A percentile compares a stretch with the other conserved stretches of the same genome.
These are phyloP conservation scores for Temnothorax longispinosus DNA, from an alignment of 1,140 invertebrate species.

Conservation along the genomic window DNA sequence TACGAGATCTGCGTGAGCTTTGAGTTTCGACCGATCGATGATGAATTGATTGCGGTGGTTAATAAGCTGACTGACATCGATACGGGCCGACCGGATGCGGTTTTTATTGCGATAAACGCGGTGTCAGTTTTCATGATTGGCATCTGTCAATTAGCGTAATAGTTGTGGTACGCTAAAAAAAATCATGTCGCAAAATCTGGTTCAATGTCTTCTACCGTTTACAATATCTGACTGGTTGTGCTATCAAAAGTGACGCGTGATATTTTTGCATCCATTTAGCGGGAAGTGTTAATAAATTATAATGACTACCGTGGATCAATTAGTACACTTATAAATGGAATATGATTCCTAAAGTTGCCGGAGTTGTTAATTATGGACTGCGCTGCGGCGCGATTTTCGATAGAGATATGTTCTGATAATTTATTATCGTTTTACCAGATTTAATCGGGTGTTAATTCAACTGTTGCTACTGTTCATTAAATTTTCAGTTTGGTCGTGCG, in stretches of 20 bases:
- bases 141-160: conserved; percentile 40
- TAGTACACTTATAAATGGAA: conserved; percentile 8
- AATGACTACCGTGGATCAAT: not conserved
- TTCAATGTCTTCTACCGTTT: conserved; percentile 1
- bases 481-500: conserved; percentile 16
- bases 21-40: conserved; percentile 35
- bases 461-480: conserved; percentile 63
- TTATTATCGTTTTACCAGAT: conserved; percentile 58
- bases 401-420: conserved; percentile 56
- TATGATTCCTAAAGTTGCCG: conserved; percentile 14
- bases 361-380: conserved; percentile 50
- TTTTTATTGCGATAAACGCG: conserved; percentile 38
- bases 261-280: not conserved
- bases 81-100: not conserved
- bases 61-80: conserved; percentile 21
- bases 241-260: not conserved
- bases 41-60: conserved; percentile 39
- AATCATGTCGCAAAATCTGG: conserved; percentile 20
- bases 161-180: conserved; percentile 14
- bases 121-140: conserved; percentile 13
- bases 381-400: conserved; percentile 6
- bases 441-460: conserved; percentile 68
- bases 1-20: conserved; percentile 2
- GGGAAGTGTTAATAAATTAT: conserved; percentile 29
- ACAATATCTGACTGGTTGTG: too few relatives aligned